Percentiles rank a stretch among this genome's conserved stretches.
Conservation (phyloP, 1,140 invertebrate genomes). For the Hetaerina americana region DNA sequence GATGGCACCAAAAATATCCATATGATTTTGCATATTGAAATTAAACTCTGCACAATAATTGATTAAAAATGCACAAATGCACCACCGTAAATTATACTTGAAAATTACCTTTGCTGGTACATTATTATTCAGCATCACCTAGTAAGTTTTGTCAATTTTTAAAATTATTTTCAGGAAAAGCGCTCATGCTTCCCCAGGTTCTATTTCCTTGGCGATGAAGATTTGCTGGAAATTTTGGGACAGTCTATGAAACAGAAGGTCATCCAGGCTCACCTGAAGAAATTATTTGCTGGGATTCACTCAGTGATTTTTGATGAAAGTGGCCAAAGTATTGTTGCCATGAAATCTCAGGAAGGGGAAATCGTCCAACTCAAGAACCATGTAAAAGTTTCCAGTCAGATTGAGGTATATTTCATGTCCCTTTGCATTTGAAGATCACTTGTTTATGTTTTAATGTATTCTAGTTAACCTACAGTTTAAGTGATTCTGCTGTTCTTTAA, state of each 20-base stretch:
- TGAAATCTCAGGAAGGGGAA: conserved; percentile 75
- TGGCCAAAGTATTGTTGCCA: conserved; percentile 49
- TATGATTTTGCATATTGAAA: no score
- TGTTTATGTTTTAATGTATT: background rate
- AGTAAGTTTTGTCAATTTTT: no score
- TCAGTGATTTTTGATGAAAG: conserved; percentile 52
- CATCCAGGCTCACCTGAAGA: conserved; percentile 86
- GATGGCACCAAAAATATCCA: no score
- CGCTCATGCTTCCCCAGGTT: conserved; percentile 85
- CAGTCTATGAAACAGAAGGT: conserved; percentile 76
- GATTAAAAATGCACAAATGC: no score
- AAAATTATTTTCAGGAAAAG: conserved; percentile 84
- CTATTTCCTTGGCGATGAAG: conserved; percentile 94
- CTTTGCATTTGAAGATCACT: no score
- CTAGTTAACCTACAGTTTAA: background rate
- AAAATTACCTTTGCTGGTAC: no score
- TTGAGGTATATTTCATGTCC: conserved; percentile 51
- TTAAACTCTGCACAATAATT: no score
- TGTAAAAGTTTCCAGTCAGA: conserved; percentile 62
- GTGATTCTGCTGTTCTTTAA: background rate
- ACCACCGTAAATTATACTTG: no score
- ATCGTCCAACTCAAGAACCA: conserved; percentile 57
- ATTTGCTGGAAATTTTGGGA: conserved; percentile 83
- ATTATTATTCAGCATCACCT: no score
- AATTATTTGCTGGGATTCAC: conserved; percentile 85